Percentiles rank a stretch among this genome's conserved stretches.
These are phyloP conservation scores for Heliconius congener DNA, from an alignment of 1,140 invertebrate genomes.

Conservation along the genomic window DNA sequence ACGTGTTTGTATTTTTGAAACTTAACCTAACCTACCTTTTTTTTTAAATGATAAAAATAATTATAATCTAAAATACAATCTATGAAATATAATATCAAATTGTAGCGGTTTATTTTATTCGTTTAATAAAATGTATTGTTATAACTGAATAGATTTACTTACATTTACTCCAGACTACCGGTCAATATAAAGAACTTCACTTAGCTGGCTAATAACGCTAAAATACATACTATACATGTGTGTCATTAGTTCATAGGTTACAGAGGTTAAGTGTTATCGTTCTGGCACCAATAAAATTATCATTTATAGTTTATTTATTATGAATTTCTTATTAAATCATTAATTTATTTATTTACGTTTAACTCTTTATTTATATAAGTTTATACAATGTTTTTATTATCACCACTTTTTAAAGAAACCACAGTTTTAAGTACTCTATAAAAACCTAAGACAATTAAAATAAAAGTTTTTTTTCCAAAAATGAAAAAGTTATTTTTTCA, in stretches of 20 bases:
- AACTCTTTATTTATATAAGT: not conserved
- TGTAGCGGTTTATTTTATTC: too few relatives aligned
- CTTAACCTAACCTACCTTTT: too few relatives aligned
- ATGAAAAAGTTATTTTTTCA: too few relatives aligned
- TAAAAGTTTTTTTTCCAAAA: too few relatives aligned
- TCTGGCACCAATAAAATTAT: not conserved
- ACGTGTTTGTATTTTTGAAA: too few relatives aligned
- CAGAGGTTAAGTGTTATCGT: not conserved
- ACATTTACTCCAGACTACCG: conserved; percentile 5
- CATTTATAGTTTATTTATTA: not conserved
- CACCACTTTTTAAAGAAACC: too few relatives aligned
- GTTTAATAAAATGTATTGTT: conserved; percentile 2
- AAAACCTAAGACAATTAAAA: too few relatives aligned
- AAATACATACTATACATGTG: not conserved
- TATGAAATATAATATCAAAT: too few relatives aligned
- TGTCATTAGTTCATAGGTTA: not conserved
- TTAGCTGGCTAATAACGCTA: not conserved
- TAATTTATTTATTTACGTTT: not conserved
- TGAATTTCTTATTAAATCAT: not conserved
- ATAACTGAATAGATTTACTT: conserved; percentile 22
- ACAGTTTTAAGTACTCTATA: too few relatives aligned
- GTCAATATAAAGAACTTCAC: not conserved
- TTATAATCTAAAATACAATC: too few relatives aligned
- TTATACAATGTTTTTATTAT: not conserved
- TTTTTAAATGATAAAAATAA: too few relatives aligned